Evolutionary conservation across 2,113 vertebrate genomes (phyloP).

Genomic region (Calidris pugnax): DNA sequence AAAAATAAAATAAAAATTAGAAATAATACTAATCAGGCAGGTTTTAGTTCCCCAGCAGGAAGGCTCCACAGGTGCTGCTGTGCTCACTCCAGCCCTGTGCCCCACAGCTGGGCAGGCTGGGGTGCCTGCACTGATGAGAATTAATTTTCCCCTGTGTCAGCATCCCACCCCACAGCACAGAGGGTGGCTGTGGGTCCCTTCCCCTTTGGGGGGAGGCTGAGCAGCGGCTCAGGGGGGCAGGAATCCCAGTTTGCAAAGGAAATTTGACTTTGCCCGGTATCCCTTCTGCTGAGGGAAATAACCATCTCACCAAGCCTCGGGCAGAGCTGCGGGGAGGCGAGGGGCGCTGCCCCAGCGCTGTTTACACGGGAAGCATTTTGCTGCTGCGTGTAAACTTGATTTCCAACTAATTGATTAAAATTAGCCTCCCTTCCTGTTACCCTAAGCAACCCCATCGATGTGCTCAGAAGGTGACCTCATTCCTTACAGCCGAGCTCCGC

Average conservation of each 20-base stretch:
- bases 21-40: neutral
- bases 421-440: neutral
- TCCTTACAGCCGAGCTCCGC: neutral
- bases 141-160: neutral
- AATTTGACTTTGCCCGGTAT: neutral
- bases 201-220: rapidly evolving
- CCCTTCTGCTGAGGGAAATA: neutral
- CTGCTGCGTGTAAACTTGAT: neutral
- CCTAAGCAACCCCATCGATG: neutral
- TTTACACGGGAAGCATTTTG: neutral
- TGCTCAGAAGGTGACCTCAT: conserved; percentile 30
- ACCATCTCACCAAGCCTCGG: neutral
- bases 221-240: neutral
- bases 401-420: neutral
- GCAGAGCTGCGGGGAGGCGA: neutral
- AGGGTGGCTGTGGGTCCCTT: neutral
- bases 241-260: neutral
- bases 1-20: rapidly evolving
- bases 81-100: neutral
- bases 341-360: rapidly evolving
- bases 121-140: neutral
- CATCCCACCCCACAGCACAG: rapidly evolving
- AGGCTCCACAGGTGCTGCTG: neutral
- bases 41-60: neutral
- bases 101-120: rapidly evolving